Evolutionary conservation across 2,888 invertebrate genomes (phyloP).

Genomic region (Zygogramma bicolorata): DNA sequence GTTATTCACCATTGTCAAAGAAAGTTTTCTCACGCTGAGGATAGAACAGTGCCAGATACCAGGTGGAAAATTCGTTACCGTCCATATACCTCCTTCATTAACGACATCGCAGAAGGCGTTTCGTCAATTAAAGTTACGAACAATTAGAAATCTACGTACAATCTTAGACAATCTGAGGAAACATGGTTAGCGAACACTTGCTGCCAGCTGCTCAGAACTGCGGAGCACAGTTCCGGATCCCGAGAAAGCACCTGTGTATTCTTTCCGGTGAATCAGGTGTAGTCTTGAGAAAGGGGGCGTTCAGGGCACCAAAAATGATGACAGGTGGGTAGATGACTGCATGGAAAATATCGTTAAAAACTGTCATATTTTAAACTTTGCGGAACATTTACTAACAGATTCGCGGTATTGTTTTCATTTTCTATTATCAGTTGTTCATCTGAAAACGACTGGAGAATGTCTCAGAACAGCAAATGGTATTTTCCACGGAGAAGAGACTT

Average conservation of each 20-base stretch:
- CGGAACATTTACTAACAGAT: not conserved
- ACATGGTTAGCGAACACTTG: slow-evolving; percentile 59
- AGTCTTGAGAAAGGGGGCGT: slow-evolving; percentile 46
- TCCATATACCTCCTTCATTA: slow-evolving; percentile 7
- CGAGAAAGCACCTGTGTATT: slow-evolving; percentile 60
- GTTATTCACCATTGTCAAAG: not conserved
- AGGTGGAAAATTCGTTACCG: slow-evolving; percentile 14
- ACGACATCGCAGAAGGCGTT: slow-evolving; percentile 19
- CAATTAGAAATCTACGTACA: slow-evolving; percentile 51
- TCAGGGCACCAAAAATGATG: slow-evolving; percentile 10
- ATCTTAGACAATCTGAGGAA: slow-evolving; percentile 64
- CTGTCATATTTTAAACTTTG: not conserved
- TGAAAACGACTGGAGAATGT: too few relatives aligned
- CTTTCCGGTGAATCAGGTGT: slow-evolving; percentile 58
- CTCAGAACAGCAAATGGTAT: too few relatives aligned
- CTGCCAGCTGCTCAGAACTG: slow-evolving; percentile 59
- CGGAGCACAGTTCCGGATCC: slow-evolving; percentile 63
- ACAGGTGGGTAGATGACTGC: not conserved
- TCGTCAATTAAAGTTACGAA: slow-evolving; percentile 22
- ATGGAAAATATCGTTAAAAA: not conserved
- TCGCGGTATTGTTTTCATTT: not conserved
- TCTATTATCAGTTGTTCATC: too few relatives aligned
- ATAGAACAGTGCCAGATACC: not conserved
- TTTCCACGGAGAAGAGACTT: too few relatives aligned
- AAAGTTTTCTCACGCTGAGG: not conserved